A percentile compares a stretch with the other conserved stretches of the same genome.
Evolutionary conservation across 2,797 vertebrate species (phyloP).

Genomic region (Phrynocephalus guinanensis): DNA sequence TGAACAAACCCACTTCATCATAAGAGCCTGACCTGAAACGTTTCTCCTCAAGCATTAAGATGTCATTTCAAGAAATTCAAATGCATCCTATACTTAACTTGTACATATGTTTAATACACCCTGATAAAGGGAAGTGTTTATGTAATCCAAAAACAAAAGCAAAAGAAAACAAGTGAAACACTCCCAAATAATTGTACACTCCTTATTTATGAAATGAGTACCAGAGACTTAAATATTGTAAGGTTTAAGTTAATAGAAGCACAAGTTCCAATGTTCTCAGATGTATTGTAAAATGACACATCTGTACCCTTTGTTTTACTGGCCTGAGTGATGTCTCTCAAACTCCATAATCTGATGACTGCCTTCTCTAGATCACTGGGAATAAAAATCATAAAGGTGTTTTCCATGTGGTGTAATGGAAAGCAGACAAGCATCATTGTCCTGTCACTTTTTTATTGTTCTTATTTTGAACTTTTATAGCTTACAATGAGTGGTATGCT

Average conservation of each 20-base stretch:
- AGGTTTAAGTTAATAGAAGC: conserved; percentile 9
- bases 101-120: conserved; percentile 66
- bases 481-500: background rate
- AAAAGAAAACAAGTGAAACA: conserved; percentile 57
- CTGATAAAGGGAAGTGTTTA: conserved; percentile 40
- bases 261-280: conserved; percentile 19
- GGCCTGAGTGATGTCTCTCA: background rate
- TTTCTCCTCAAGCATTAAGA: conserved; percentile 54
- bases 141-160: conserved; percentile 48
- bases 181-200: conserved; percentile 70
- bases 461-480: conserved; percentile 15
- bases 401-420: background rate
- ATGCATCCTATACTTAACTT: conserved; percentile 67
- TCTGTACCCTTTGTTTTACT: background rate
- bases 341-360: background rate
- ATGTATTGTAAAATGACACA: background rate
- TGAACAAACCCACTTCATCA: no score
- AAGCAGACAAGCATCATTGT: background rate
- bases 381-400: background rate
- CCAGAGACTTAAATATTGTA: background rate
- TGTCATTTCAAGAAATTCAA: conserved; percentile 59
- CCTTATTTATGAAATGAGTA: conserved; percentile 42
- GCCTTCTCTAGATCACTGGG: background rate
- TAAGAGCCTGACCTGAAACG: background rate
- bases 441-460: background rate